Conservation (phyloP, 1,140 invertebrate species). For the Lepidurus apus region DNA sequence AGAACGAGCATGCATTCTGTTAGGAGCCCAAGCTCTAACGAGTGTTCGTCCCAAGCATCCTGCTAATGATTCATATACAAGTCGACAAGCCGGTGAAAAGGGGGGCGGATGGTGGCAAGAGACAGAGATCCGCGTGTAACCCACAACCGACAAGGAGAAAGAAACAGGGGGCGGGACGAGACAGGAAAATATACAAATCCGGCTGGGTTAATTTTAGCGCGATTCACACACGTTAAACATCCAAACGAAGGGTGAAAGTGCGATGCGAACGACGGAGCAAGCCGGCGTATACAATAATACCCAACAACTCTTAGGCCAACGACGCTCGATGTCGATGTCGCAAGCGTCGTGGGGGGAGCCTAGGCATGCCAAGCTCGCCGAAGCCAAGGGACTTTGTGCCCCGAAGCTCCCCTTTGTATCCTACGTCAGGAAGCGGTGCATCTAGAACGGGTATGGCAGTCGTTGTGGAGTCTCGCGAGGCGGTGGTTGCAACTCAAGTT, state of each 20-base stretch:
- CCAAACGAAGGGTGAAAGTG: background rate
- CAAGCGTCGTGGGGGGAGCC: background rate
- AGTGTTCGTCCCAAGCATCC: background rate
- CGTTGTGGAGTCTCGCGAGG: background rate
- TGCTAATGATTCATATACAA: background rate
- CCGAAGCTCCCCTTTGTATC: background rate
- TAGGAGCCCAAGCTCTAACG: background rate
- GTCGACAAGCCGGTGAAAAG: constrained; percentile 2
- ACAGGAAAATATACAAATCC: background rate
- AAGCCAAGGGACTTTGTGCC: too few relatives aligned
- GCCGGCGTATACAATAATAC: background rate
- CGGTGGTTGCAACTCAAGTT: background rate
- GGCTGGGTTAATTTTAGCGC: background rate
- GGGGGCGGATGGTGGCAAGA: background rate
- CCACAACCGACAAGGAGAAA: background rate
- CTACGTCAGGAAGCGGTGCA: background rate
- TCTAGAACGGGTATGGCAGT: background rate
- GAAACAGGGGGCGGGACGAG: background rate
- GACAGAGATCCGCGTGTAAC: background rate
- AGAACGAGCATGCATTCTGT: too few relatives aligned
- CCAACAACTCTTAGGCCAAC: background rate
- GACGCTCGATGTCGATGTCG: background rate
- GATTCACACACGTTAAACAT: background rate
- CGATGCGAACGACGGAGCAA: background rate
- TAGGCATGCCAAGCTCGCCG: background rate